Conservation (phyloP, 2,888 invertebrate genomes). For the Spodoptera littoralis region DNA sequence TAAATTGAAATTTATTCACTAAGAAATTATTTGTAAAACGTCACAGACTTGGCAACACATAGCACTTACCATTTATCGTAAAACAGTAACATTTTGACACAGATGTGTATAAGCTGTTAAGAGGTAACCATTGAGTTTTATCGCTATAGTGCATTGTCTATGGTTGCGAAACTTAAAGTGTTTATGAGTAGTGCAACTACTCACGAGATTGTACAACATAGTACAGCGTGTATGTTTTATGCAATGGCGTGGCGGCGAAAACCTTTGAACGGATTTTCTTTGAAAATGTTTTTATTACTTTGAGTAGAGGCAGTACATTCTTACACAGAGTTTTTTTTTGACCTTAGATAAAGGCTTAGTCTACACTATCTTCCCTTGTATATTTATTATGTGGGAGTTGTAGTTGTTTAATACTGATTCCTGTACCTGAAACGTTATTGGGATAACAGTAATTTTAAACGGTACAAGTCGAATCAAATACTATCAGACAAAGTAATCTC, state of each 20-base stretch:
- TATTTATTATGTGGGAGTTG: too few species aligned
- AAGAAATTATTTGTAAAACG: slow-evolving; percentile 23
- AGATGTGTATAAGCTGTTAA: slow-evolving; percentile 30
- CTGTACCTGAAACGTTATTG: too few species aligned
- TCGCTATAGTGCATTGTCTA: slow-evolving; percentile 50
- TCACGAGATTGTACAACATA: slow-evolving; percentile 29
- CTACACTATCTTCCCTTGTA: too few species aligned
- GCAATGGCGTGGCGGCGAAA: slow-evolving; percentile 3
- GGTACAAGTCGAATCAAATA: too few species aligned
- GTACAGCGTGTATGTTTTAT: slow-evolving; percentile 25
- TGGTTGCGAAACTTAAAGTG: slow-evolving; percentile 50
- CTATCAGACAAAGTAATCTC: too few species aligned
- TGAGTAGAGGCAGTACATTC: too few species aligned
- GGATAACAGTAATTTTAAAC: too few species aligned
- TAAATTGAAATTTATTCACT: slow-evolving; percentile 30
- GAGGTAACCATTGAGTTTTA: slow-evolving; percentile 52
- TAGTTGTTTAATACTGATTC: too few species aligned
- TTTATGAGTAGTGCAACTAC: slow-evolving; percentile 32
- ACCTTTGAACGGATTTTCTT: not conserved
- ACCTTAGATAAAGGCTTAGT: too few species aligned
- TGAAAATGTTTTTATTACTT: not conserved
- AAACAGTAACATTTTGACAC: slow-evolving; percentile 54
- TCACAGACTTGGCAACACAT: slow-evolving; percentile 9
- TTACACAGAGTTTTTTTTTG: too few species aligned
- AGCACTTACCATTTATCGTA: slow-evolving; percentile 40